phyloP scores from a whole-genome alignment of 2,888 invertebrate genomes.

The Caenorhabditis becei region DNA sequence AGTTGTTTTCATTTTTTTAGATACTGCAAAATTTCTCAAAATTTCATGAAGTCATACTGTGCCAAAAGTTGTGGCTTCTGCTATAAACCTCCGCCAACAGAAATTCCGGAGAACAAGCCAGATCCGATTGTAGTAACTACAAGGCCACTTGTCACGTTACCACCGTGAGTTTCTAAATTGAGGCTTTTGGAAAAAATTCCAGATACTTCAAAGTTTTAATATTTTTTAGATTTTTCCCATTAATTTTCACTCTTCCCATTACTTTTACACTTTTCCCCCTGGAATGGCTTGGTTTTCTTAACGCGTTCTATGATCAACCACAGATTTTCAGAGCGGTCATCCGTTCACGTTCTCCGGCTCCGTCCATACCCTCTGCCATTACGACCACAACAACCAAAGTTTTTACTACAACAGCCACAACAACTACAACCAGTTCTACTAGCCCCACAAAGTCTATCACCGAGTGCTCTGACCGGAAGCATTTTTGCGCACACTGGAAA shows the following conservation, averaged over 20 bases:
- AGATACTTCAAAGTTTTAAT: background rate
- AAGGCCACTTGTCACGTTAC: slow-evolving; percentile 72
- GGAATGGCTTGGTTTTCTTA: slow-evolving; percentile 37
- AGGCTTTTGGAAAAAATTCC: background rate
- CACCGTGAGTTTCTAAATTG: slow-evolving; percentile 54
- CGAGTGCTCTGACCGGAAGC: slow-evolving; percentile 77
- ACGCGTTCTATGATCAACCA: slow-evolving; percentile 43
- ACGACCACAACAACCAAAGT: slow-evolving; percentile 21
- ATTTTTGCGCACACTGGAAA: slow-evolving; percentile 80
- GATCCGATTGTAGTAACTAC: slow-evolving; percentile 73
- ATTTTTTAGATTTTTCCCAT: background rate
- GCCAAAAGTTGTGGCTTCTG: slow-evolving; percentile 80
- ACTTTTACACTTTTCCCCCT: background rate
- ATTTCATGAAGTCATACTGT: slow-evolving; percentile 78
- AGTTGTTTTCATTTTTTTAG: too few relatives aligned
- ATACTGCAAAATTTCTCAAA: slow-evolving; percentile 71
- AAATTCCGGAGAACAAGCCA: slow-evolving; percentile 69
- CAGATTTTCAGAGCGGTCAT: slow-evolving; percentile 61
- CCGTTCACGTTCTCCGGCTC: slow-evolving; percentile 64
- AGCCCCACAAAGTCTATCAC: slow-evolving; percentile 35
- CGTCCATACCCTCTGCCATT: slow-evolving; percentile 50
- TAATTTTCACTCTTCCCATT: background rate
- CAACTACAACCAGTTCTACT: slow-evolving; percentile 26
- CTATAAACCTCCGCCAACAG: slow-evolving; percentile 75
- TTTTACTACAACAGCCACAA: slow-evolving; percentile 22